Evolutionary conservation across 2,113 vertebrate genomes (phyloP), one percentile per base, ranked within the genome.

Genomic region (Tyto alba): DNA sequence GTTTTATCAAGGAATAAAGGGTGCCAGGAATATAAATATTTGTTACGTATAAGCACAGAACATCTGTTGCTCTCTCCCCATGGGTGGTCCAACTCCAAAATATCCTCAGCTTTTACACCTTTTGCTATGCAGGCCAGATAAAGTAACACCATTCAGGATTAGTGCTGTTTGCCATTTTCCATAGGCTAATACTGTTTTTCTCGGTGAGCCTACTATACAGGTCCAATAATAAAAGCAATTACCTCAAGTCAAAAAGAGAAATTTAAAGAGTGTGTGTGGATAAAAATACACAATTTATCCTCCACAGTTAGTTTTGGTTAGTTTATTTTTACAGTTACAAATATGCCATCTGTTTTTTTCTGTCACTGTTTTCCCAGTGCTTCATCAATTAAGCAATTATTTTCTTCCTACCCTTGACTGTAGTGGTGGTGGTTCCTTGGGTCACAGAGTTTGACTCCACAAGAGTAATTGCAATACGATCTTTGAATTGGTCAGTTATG

Each of bases 1-100:
- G 34, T 55, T 92, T 93, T 93, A 89, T 86, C n/a, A 85, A 50
- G 10, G 66, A 94, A 85, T 76, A 68, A 87, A 71, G 69, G 45
- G 55, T 89, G 84, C 80, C 80, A 92, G 77, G 47, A 86, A 91
- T 78, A 96, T 45, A 92, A 69, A 91, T 95, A 89, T 88, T 95
- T 93, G 86, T 86, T 79, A 90, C 9, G 14, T 82, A 68, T 93
- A 93, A 93, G 95, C 92, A 94, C 63, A 72, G 92, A 90, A 95
- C 92, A 96, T 92, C 96, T 97, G 96, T 88, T 96, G 48, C 86
- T 95, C 55, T 66, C 68, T 94, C 84, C 67, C 22, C 50, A 63
- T 85, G 94, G 96, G 96, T 96, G 92, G 95, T 96, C 95, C 63
- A 79, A 38, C 38, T 91, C 57, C 74, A 89, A 89, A 95, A 66